Conservation (phyloP, 2,113 vertebrate genomes). For the Anolis carolinensis region DNA sequence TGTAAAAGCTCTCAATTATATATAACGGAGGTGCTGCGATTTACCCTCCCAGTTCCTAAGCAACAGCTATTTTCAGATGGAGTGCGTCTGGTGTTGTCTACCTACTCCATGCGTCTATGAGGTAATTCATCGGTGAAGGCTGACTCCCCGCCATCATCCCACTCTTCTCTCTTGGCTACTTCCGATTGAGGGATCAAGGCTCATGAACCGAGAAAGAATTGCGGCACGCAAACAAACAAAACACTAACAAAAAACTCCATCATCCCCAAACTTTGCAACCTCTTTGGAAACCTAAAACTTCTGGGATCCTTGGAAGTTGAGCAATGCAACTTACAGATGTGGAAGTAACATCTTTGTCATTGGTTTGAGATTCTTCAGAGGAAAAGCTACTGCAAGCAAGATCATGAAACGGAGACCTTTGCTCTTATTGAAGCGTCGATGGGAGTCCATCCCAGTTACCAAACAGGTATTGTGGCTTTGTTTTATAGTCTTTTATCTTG, state of each 20-base stretch:
- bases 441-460: constrained; percentile 67
- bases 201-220: constrained; percentile 7
- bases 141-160: not conserved
- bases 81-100: constrained; percentile 68
- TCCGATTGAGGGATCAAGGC: constrained; percentile 25
- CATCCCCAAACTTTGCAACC: constrained; percentile 8
- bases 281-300: constrained; percentile 7
- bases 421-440: constrained; percentile 68
- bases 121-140: constrained; percentile 50
- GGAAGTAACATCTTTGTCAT: constrained; percentile 41
- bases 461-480: constrained; percentile 66
- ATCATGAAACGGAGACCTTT: constrained; percentile 68
- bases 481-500: constrained; percentile 9
- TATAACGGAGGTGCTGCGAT: constrained; percentile 65
- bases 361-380: constrained; percentile 34
- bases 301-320: constrained; percentile 12
- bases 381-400: constrained; percentile 42
- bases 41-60: constrained; percentile 74
- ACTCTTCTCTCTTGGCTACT: not conserved
- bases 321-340: constrained; percentile 41
- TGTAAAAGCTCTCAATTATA: constrained; percentile 60
- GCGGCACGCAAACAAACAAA: fast-evolving
- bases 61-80: constrained; percentile 77
- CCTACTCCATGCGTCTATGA: constrained; percentile 62
- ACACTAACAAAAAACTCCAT: not conserved